Percentiles rank a stretch among this genome's conserved stretches.
Evolutionary conservation across 2,113 vertebrate genomes (phyloP).

Genomic region (Elgaria multicarinata): DNA sequence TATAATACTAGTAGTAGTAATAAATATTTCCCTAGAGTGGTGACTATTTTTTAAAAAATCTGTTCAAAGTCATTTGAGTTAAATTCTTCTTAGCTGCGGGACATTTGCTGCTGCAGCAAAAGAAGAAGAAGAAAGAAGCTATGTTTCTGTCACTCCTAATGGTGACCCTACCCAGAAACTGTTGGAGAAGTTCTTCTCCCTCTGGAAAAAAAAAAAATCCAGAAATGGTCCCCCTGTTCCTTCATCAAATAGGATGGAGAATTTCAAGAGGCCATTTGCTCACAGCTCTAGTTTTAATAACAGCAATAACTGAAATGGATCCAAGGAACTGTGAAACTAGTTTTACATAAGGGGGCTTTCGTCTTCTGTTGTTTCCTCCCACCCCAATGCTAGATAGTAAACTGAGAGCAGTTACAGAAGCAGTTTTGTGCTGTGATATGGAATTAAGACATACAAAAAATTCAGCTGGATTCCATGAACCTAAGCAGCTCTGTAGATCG

Average conservation of each 20-base stretch:
- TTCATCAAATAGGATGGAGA: background rate
- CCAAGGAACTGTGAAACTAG: background rate
- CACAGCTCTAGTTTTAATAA: background rate
- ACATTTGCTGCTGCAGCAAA: background rate
- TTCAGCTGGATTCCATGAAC: background rate
- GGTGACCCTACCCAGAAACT: background rate
- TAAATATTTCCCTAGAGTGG: too few species aligned
- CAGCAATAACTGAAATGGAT: background rate
- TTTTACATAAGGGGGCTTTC: background rate
- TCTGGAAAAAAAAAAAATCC: too few species aligned
- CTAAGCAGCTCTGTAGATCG: accelerated
- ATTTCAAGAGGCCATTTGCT: background rate
- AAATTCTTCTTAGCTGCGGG: too few species aligned
- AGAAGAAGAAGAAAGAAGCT: background rate
- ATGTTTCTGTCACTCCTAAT: background rate
- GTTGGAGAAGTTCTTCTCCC: background rate
- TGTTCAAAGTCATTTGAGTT: too few species aligned
- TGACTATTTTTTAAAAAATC: too few species aligned
- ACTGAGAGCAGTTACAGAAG: background rate
- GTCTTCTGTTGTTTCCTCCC: background rate
- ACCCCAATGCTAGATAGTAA: background rate
- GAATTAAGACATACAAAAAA: too few species aligned
- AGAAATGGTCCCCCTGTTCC: too few species aligned
- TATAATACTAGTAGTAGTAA: too few species aligned
- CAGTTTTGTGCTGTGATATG: background rate